Conservation (phyloP, 2,888 invertebrate genomes). For the Ischnura elegans region DNA sequence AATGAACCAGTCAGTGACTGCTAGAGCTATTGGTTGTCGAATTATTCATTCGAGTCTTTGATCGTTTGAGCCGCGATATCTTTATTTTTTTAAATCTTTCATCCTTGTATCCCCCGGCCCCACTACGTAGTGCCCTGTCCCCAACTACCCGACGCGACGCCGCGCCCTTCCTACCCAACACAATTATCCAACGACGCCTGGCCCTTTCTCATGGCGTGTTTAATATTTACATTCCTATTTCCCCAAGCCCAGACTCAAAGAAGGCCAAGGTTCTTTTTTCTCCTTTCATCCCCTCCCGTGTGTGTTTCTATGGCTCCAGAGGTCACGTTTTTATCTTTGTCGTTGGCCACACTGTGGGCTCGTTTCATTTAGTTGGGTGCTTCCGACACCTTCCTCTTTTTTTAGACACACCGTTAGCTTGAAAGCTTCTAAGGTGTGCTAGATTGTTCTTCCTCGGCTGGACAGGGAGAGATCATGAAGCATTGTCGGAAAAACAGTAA, state of each 20-base stretch:
- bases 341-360: neutral
- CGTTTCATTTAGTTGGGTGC: neutral
- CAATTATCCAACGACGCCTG: neutral
- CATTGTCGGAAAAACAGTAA: too few relatives aligned
- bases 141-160: neutral
- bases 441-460: neutral
- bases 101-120: neutral
- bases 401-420: neutral
- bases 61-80: neutral
- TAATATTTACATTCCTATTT: constrained; percentile 24
- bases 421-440: neutral
- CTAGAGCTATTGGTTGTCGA: too few relatives aligned
- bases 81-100: neutral
- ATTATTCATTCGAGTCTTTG: too few relatives aligned
- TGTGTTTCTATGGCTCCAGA: neutral
- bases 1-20: too few relatives aligned
- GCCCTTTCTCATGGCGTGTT: constrained; percentile 1
- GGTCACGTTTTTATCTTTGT: neutral
- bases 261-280: constrained; percentile 4
- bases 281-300: neutral
- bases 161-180: neutral
- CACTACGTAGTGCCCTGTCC: neutral
- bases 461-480: neutral
- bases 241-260: neutral
- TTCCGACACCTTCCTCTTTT: neutral